These are phyloP conservation scores for Nomada hirtipes DNA, from an alignment of 2,888 invertebrate species.

Conservation along the genomic window DNA sequence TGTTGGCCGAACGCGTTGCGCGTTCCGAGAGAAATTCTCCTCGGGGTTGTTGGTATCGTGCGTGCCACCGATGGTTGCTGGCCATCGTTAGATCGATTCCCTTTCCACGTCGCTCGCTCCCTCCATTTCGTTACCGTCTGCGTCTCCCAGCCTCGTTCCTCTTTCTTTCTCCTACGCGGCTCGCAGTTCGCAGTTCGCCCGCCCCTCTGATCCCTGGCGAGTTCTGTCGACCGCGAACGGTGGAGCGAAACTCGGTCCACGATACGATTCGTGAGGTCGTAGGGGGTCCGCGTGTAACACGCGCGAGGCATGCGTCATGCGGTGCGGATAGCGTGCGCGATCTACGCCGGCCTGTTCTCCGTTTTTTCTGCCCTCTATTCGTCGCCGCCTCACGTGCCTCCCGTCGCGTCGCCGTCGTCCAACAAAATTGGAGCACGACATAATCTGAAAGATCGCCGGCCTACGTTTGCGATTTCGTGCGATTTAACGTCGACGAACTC, in stretches of 20 bases:
- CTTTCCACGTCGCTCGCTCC: neutral
- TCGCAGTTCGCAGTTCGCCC: slow-evolving; percentile 31
- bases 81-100: slow-evolving; percentile 60
- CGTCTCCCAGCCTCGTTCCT: neutral
- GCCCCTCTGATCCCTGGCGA: slow-evolving; percentile 19
- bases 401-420: neutral
- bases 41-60: slow-evolving; percentile 52
- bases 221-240: slow-evolving; percentile 13
- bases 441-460: too few species aligned
- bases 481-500: slow-evolving; percentile 14
- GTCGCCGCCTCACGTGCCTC: neutral
- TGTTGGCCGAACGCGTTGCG: neutral
- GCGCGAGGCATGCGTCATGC: slow-evolving; percentile 78
- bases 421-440: neutral
- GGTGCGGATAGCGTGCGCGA: slow-evolving; percentile 72
- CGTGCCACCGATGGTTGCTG: neutral
- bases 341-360: neutral
- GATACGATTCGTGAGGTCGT: slow-evolving; percentile 55
- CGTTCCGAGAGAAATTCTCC: slow-evolving; percentile 30
- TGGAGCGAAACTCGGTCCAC: slow-evolving; percentile 56
- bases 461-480: neutral
- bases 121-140: slow-evolving; percentile 2
- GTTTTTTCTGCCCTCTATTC: neutral
- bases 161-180: neutral
- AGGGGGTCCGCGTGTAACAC: slow-evolving; percentile 67